Evolutionary conservation across 2,113 vertebrate species (phyloP).

Genomic region (Phaetusa simplex): DNA sequence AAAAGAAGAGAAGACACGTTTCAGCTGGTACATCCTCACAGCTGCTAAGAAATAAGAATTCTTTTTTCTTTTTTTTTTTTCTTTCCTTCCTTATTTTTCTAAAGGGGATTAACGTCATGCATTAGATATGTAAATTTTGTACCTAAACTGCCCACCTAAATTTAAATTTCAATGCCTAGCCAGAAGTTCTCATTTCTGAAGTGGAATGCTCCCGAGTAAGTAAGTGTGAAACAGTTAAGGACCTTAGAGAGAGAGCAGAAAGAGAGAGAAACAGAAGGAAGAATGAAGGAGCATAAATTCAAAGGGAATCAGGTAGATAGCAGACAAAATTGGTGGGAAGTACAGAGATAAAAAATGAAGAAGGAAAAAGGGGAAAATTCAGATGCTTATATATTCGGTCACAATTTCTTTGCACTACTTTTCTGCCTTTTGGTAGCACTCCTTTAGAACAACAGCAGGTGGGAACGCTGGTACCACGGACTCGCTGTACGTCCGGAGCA

Average conservation of each 20-base stretch:
- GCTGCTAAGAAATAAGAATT: background rate
- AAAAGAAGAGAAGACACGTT: background rate
- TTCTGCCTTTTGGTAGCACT: background rate
- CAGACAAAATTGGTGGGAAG: background rate
- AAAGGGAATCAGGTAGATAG: background rate
- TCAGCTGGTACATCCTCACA: background rate
- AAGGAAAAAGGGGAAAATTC: background rate
- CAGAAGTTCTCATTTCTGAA: background rate
- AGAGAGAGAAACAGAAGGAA: background rate
- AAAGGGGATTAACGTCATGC: background rate
- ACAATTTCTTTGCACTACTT: background rate
- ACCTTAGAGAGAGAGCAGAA: background rate
- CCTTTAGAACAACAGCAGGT: background rate
- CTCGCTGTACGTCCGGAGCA: no score
- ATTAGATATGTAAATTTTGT: background rate
- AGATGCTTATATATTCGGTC: background rate
- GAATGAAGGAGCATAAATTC: background rate
- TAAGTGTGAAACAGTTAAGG: background rate
- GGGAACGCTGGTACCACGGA: accelerated
- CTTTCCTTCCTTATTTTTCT: accelerated
- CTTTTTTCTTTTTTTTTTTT: background rate
- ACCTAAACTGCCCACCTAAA: background rate
- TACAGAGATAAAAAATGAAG: background rate
- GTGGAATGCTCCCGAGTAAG: background rate
- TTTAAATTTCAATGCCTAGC: background rate